These are phyloP conservation scores for Orthosia incerta DNA, from an alignment of 2,888 invertebrate species.

Conservation along the genomic window DNA sequence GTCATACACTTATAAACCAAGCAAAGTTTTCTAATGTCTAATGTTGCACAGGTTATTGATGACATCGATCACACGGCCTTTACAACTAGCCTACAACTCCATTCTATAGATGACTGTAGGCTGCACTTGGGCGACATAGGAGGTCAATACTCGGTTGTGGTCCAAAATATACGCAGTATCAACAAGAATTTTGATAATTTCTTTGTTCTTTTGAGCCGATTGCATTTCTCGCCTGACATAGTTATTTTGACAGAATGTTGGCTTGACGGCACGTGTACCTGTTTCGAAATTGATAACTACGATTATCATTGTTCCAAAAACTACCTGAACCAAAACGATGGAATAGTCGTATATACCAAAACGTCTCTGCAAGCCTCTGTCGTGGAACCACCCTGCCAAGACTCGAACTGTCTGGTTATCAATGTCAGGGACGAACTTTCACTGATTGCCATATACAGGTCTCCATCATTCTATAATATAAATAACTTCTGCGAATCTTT, in stretches of 20 bases:
- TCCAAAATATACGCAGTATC: slow-evolving; percentile 20
- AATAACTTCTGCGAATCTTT: too few species aligned
- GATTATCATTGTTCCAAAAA: slow-evolving; percentile 12
- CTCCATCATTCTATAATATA: too few species aligned
- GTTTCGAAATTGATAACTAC: too few species aligned
- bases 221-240: too few species aligned
- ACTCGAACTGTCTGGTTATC: slow-evolving; percentile 28
- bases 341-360: slow-evolving; percentile 18
- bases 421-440: slow-evolving; percentile 5
- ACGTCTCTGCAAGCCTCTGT: background rate
- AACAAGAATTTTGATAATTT: too few species aligned
- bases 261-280: too few species aligned
- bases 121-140: background rate
- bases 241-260: too few species aligned
- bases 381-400: slow-evolving; percentile 13
- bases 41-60: background rate
- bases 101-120: slow-evolving; percentile 9
- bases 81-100: background rate
- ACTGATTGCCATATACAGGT: background rate
- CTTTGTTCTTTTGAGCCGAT: too few species aligned
- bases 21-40: background rate
- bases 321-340: slow-evolving; percentile 34
- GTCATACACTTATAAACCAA: background rate
- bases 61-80: slow-evolving; percentile 11
- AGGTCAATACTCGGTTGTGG: slow-evolving; percentile 8